Base-by-base conservation (phyloP, 2,888 invertebrate species). In the Andrena fulva region DNA sequence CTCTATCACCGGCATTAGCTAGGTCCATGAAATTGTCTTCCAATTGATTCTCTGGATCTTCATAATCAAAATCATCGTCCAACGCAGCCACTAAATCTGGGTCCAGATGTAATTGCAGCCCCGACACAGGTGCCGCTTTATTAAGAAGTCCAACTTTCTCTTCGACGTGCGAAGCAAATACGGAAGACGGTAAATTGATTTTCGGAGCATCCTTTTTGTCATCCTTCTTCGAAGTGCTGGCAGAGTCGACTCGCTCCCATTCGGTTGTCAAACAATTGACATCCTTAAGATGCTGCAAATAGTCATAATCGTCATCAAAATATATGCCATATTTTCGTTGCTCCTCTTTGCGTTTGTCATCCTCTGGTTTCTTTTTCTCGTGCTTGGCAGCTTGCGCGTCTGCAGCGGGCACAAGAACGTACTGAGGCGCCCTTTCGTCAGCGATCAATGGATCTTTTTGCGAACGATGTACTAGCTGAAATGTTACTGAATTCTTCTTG, bases 261-360 rank as follows among this genome's bases (percentile, higher is more conserved):
- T 96, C 95, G 82, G 95, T 92, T 1, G 95, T 94, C 82, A 95
- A 94, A 86, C 95, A 95, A 87, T 94, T 94, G 0, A 95, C 95
- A 83, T 96, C 96, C 89, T 96, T 96, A 76, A 99, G 95, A 95
- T 99, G 99, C 93, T 99, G 98, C 85, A 99, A 94, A 92, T 99
- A 99, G 93, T 99, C 96, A 93, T 98, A 99, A 89, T 99, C 98
- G 94, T 99, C 99, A 90, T 99, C 99, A 93, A 96, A 99, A 92
- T 96, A 98, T 81, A 99, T 96, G 0, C 99, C 99, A 95, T 96
- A 99, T 93, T 98, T 98, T 20, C 95, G 94, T 90, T 97, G 97
- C 88, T 97, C 97, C 85, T 97, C 96, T 85, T 94, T 95, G 0
- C 95, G 95, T 87, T 96, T 96, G 2, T 60, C 42, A 0, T 3